Conservation (phyloP, 2,113 vertebrate species). For the Corapipo altera region DNA sequence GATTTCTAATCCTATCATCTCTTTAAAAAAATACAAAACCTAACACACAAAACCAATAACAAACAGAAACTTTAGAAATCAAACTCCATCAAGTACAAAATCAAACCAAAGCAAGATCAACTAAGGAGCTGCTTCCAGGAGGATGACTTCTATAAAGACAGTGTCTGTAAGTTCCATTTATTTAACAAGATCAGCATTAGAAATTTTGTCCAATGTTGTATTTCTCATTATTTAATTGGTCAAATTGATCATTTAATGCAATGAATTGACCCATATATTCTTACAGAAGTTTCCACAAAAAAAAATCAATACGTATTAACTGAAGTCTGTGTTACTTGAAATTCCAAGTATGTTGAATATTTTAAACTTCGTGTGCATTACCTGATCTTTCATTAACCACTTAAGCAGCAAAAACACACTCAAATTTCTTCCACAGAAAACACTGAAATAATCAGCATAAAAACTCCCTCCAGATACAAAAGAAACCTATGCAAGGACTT, state of each 20-base stretch:
- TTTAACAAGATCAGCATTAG: not conserved
- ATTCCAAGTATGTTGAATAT: not conserved
- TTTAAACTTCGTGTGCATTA: not conserved
- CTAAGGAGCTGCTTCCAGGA: not conserved
- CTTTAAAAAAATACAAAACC: not conserved
- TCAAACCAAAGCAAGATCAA: not conserved
- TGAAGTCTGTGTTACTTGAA: not conserved
- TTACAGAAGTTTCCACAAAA: not conserved
- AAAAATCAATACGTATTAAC: not conserved
- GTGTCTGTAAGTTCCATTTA: not conserved
- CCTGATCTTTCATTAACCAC: not conserved
- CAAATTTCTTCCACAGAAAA: not conserved
- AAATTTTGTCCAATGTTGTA: not conserved
- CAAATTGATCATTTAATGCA: not conserved
- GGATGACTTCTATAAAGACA: not conserved
- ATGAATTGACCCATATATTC: not conserved
- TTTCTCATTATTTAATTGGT: not conserved
- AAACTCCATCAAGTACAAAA: not conserved
- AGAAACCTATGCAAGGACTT: not conserved
- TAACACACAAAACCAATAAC: not conserved
- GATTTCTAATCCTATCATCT: not conserved
- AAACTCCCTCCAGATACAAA: not conserved
- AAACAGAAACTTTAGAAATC: not conserved
- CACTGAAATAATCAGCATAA: not conserved
- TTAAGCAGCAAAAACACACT: not conserved